Evolutionary conservation across 2,888 invertebrate genomes (phyloP), one percentile per base, ranked within the genome.

Genomic region (Nomada ruficornis): DNA sequence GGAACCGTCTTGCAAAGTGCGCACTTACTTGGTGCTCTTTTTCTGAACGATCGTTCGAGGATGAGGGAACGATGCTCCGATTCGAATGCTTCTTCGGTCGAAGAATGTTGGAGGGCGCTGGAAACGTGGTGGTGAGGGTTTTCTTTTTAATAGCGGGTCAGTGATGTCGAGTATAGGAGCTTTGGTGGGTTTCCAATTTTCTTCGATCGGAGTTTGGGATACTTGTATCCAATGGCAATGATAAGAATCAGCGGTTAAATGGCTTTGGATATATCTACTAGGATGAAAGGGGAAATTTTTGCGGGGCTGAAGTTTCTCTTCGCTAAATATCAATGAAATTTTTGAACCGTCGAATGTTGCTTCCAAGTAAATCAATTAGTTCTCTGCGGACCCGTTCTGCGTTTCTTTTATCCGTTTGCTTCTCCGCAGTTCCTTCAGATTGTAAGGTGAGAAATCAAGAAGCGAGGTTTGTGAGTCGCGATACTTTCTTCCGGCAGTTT

Each of bases 141-240:
- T 20, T 0, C 20, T 55, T n/a, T 11, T 54, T 11, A 23, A 20
- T 23, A 20, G 18, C n/a, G 10, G 20, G 29, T 29, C 26, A 11
- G 29, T 1, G 20, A 36, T 18, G 29, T 9, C 26, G 59, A 29
- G 2, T 26, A 42, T n/a, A n/a, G 29, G 11, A 5, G 9, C 1
- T 13, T 50, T 50, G 70, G 60, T 50, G 50, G 15, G 47, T 18
- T 60, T 70, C 70, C 70, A 70, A 70, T 50, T 60, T 20, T 60
- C 59, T 47, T n/a, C 5, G 10, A 60, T 59, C 70, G 9, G 50
- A 36, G 29, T 15, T 60, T 4, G 36, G 9, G 20, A 20, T 11
- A 11, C 50, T 50, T 11, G 60, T 44, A 11, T 60, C 18, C 15
- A 26, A 29, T 70, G 69, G 57, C 47, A 50, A 50, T 26, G 18